phyloP scores from a whole-genome alignment of 2,888 invertebrate species.

The Aphelenchoides bicaudatus region DNA sequence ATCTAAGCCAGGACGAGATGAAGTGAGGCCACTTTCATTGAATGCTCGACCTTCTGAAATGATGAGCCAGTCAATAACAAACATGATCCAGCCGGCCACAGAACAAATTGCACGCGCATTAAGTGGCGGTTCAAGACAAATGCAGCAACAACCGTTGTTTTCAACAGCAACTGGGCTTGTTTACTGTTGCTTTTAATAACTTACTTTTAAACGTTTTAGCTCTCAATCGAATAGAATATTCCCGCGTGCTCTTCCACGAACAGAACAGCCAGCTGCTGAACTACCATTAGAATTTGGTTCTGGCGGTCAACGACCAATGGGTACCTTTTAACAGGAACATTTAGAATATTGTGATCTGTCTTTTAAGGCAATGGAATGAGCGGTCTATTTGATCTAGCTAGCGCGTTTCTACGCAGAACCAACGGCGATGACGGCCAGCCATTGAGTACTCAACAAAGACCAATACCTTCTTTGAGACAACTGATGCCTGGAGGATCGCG shows the following conservation, averaged over 20 bases:
- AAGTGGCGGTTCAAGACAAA: neutral
- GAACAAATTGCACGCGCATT: slow-evolving; percentile 27
- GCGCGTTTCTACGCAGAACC: slow-evolving; percentile 25
- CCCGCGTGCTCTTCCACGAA: slow-evolving; percentile 1
- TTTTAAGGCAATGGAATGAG: slow-evolving; percentile 14
- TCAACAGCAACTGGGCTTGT: no score
- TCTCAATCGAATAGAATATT: neutral
- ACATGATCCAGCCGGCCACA: slow-evolving; percentile 35
- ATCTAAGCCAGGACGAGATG: slow-evolving; percentile 38
- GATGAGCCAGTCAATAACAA: slow-evolving; percentile 44
- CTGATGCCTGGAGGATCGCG: slow-evolving; percentile 46
- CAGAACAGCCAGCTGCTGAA: slow-evolving; percentile 18
- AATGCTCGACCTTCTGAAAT: slow-evolving; percentile 39
- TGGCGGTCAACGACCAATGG: neutral
- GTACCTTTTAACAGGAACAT: no score
- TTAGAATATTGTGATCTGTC: no score
- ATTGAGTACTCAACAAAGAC: neutral
- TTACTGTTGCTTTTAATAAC: no score
- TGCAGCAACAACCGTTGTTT: no score
- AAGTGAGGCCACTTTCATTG: slow-evolving; percentile 31
- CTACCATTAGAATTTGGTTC: slow-evolving; percentile 13
- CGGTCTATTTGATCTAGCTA: slow-evolving; percentile 30
- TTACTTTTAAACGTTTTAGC: no score
- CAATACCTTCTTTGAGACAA: slow-evolving; percentile 37
- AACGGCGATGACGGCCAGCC: slow-evolving; percentile 19